These are phyloP conservation scores for Hydrozoanthus gracilis DNA, from an alignment of 92 coral and sea anemone species.

Conservation along the genomic window DNA sequence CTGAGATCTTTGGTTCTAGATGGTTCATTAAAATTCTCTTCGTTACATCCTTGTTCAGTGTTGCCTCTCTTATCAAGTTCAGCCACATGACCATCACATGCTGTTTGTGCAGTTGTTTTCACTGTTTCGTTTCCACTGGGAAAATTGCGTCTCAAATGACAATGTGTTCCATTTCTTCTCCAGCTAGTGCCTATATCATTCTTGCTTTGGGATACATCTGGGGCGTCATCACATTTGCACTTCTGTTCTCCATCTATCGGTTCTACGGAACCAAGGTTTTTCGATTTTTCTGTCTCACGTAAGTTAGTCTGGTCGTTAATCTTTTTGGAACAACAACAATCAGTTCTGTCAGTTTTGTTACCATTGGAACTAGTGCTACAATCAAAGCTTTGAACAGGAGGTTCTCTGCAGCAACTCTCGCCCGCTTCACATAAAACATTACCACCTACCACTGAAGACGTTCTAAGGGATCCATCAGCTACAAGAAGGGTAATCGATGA, in stretches of 20 bases:
- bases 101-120: neutral
- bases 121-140: neutral
- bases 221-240: neutral
- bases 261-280: neutral
- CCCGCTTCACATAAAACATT: neutral
- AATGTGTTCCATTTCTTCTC: neutral
- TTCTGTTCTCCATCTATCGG: neutral
- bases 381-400: neutral
- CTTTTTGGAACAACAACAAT: no score
- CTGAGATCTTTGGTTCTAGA: neutral
- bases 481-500: neutral
- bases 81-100: neutral
- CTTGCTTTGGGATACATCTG: neutral
- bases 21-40: neutral
- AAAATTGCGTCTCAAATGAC: neutral
- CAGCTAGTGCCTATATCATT: neutral
- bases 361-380: neutral
- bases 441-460: neutral
- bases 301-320: neutral
- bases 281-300: neutral
- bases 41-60: neutral
- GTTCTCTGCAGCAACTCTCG: neutral
- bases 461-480: no score
- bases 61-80: neutral
- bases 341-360: neutral